Percentiles rank a stretch among this genome's conserved stretches.
Conservation (phyloP, 2,113 vertebrate species). For the Carassius gibelio region DNA sequence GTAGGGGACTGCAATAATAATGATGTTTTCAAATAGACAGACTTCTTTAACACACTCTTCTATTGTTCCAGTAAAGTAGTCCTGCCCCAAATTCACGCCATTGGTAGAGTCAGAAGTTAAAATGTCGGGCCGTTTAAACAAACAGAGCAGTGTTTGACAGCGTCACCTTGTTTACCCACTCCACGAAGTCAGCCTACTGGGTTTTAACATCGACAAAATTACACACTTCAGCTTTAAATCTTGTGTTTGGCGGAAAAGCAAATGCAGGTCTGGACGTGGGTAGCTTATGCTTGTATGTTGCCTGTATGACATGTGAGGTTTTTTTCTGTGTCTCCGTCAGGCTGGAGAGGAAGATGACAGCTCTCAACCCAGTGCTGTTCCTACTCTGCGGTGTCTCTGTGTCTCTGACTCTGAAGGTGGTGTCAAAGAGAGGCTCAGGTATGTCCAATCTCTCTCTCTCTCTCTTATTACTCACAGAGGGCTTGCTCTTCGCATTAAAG, state of each 20-base stretch:
- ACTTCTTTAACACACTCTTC: not conserved
- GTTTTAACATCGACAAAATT: constrained; percentile 16
- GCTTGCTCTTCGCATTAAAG: constrained; percentile 7
- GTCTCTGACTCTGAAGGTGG: constrained; percentile 55
- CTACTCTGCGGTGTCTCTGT: constrained; percentile 45
- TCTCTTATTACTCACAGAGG: constrained; percentile 33
- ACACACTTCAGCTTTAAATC: constrained; percentile 33
- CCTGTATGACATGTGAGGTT: constrained; percentile 11
- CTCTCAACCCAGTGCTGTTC: constrained; percentile 51
- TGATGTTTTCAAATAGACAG: not conserved
- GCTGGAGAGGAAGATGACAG: constrained; percentile 55
- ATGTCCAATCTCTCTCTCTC: constrained; percentile 27
- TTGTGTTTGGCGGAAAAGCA: not conserved
- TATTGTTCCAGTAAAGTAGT: not conserved
- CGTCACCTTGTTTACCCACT: not conserved
- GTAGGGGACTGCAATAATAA: not conserved
- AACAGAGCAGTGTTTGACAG: constrained; percentile 1
- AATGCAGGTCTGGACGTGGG: not conserved
- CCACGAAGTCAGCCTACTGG: not conserved
- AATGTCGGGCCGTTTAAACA: not conserved
- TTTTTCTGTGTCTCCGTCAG: constrained; percentile 41
- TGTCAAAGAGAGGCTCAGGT: constrained; percentile 61
- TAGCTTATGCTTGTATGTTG: constrained; percentile 16
- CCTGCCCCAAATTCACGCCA: not conserved
- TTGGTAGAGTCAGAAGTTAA: constrained; percentile 1